Base-by-base conservation (phyloP, 2,888 invertebrate species). In the Dusona sp. region DNA sequence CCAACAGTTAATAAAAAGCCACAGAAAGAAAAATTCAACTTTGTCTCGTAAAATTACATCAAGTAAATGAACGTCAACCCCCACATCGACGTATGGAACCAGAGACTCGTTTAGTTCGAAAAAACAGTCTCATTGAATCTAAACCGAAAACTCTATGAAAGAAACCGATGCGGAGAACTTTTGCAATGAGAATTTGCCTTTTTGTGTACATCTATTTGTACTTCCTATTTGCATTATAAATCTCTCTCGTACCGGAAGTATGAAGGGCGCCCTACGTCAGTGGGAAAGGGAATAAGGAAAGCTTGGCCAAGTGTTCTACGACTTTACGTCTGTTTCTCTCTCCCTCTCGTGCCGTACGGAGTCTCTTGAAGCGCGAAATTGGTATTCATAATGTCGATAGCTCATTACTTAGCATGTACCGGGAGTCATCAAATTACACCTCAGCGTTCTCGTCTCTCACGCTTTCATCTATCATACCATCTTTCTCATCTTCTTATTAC, bases 341-440 rank as follows among this genome's bases (percentile, higher is more conserved):
- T n/a, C 33, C 36, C 70, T 72, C 61, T 61, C 33, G 57, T 64
- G 61, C 33, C 11, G 22, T 48, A 45, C 74, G 57, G 57, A 64
- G 79, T 84, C 64, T 75, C 70, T 45, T 77, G 79, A 51, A 86
- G 77, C 75, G 77, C 61, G 81, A 91, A 91, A 92, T 93, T 91
- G 91, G 89, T 90, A 90, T 91, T 92, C 91, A 89, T 90, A 87
- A 88, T 89, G 90, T 90, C 90, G 91, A 92, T 92, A 91, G 90
- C 91, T 92, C 91, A 91, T 92, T 92, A 92, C 91, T 92, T 89
- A 90, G 89, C 88, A 86, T 88, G 88, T 67, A 84, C 79, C 86
- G 74, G 73, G 79, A 79, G 84, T 83, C 79, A 84, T 90, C 88
- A 92, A 92, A 92, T 92, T 92, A 91, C 91, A 92, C 89, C 91